Conservation (phyloP, 2,888 invertebrate species). For the Hypercompe scribonia region DNA sequence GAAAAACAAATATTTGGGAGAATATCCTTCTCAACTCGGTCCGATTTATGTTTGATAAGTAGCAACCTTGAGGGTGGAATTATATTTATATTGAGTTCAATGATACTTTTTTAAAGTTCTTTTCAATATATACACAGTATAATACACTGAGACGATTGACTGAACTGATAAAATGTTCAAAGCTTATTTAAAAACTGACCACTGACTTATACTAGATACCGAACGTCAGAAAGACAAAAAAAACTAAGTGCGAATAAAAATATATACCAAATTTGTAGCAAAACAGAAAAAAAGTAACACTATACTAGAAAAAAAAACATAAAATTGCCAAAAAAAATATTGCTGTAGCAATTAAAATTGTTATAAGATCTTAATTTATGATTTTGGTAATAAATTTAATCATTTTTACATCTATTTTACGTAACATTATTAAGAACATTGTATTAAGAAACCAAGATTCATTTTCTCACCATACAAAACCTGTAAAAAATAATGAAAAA, state of each 20-base stretch:
- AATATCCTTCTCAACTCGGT: too few relatives aligned
- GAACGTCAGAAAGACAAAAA: background rate
- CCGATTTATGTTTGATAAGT: too few relatives aligned
- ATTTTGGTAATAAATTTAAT: background rate
- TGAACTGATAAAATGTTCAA: constrained; percentile 10
- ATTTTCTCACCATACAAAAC: background rate
- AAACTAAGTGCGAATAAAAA: background rate
- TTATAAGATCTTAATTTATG: background rate
- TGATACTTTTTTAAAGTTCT: too few relatives aligned
- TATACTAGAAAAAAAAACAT: background rate
- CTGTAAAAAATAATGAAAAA: background rate
- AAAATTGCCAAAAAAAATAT: background rate
- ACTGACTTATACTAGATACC: background rate
- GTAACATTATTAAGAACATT: background rate
- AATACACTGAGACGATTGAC: background rate
- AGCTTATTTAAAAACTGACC: background rate
- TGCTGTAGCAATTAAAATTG: background rate
- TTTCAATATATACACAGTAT: too few relatives aligned
- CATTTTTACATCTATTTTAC: background rate
- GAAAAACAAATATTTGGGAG: too few relatives aligned
- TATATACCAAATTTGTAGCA: background rate
- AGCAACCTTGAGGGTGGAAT: too few relatives aligned
- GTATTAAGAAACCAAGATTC: background rate
- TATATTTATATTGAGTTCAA: too few relatives aligned
- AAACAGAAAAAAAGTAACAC: background rate